Percentiles rank a stretch among this genome's conserved stretches.
These are phyloP conservation scores for Helobdella robusta DNA, from an alignment of 2,888 invertebrate genomes.

Conservation along the genomic window DNA sequence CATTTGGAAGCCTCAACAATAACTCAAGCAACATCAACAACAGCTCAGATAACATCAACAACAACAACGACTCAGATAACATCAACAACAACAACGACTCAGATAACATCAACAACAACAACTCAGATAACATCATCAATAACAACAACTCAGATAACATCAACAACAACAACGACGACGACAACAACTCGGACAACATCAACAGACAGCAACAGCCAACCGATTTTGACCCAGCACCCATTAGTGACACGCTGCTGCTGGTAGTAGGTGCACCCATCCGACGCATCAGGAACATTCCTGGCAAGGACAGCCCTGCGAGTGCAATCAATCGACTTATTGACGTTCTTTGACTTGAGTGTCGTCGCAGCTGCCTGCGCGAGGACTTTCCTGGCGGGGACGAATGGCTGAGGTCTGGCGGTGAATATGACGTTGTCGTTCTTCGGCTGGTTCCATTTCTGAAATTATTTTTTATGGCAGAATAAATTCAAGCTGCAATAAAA, in stretches of 20 bases:
- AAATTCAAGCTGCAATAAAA: no score
- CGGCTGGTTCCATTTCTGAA: constrained; percentile 54
- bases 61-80: not conserved
- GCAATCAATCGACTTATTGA: constrained; percentile 72
- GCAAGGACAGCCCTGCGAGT: constrained; percentile 43
- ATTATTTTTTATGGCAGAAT: no score
- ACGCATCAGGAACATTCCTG: constrained; percentile 61
- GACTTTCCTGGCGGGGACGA: constrained; percentile 58
- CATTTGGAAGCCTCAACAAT: not conserved
- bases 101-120: no score
- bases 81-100: constrained; percentile 1
- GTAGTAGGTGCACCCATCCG: constrained; percentile 64
- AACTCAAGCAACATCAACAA: no score
- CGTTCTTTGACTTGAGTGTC: constrained; percentile 57
- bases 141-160: not conserved
- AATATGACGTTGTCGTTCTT: constrained; percentile 62
- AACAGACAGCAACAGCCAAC: constrained; percentile 36
- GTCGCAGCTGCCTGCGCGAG: not conserved
- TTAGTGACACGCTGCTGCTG: constrained; percentile 76
- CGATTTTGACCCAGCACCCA: constrained; percentile 52
- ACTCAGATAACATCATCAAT: not conserved
- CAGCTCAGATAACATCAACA: no score
- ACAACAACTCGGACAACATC: no score
- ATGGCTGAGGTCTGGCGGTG: constrained; percentile 61
- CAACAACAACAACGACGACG: constrained; percentile 5